Base-by-base conservation (phyloP, 2,113 vertebrate genomes). In the Gasterosteus nipponicus region DNA sequence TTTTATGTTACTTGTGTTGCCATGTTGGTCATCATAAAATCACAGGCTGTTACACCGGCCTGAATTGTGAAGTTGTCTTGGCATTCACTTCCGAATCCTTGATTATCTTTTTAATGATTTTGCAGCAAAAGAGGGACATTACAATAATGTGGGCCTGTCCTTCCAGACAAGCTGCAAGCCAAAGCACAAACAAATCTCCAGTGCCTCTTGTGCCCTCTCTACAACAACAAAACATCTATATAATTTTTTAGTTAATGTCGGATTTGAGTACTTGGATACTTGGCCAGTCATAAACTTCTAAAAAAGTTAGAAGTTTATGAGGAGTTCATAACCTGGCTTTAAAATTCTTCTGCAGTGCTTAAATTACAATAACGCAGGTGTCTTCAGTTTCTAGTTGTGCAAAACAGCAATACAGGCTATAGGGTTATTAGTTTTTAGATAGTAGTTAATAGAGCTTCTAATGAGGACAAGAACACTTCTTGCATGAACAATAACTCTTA, bases 231-330 rank as follows among this genome's bases (percentile, higher is more conserved):
- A 69, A 71, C 63, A 56, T 56, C 68, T 73, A 56, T 26, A 11
- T 71, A 56, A 61, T 65, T 78, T 69, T n/a, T 15, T 66, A 80
- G 73, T 81, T 86, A 77, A 80, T 65, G 51, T 75, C 39, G 5
- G 46, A n/a, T 49, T 68, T 35, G 74, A 56, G 72, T 60, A 53
- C 78, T 70, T 18, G 44, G 61, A 76, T 57, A 69, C 51, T 51
- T 26, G 9, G 57, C 54, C 80, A 66, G 70, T 75, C 72, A 58
- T 82, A 77, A 84, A 80, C n/a, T n/a, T n/a, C n/a, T n/a, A n/a
- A n/a, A n/a, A 19, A 82, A 65, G 75, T 76, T 7, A 14, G 56
- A 57, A 35, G 78, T 87, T 84, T 84, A 84, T 7, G 82, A 84
- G 18, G 68, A 73, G 75, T 33, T 54, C 26, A 49, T 1, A 19